Percentiles rank a stretch among this genome's conserved stretches.
These are phyloP conservation scores for Anseranas semipalmata DNA, from an alignment of 2,113 vertebrate species.

Conservation along the genomic window DNA sequence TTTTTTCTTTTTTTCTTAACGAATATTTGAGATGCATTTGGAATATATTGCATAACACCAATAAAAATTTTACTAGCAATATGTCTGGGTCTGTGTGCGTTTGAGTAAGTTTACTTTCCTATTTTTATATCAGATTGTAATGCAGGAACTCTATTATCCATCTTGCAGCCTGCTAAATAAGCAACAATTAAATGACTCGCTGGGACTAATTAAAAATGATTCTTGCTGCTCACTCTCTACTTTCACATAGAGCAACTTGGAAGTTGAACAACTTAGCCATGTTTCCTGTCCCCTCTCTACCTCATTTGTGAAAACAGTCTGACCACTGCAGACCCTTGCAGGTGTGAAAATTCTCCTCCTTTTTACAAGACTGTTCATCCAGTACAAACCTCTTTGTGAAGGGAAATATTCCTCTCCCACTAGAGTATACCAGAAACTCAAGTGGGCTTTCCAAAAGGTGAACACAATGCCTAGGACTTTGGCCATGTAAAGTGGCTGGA, in stretches of 20 bases:
- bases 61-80: conserved; percentile 17
- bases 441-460: background rate
- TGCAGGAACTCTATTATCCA: conserved; percentile 28
- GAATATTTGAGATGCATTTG: conserved; percentile 45
- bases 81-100: conserved; percentile 10
- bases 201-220: conserved; percentile 63
- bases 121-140: conserved; percentile 26
- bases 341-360: background rate
- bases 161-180: conserved; percentile 51
- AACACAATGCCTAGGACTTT: background rate
- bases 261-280: background rate
- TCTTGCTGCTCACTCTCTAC: conserved; percentile 15
- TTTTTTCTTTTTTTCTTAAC: background rate
- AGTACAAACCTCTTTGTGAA: background rate
- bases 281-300: background rate
- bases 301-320: background rate
- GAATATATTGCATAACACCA: conserved; percentile 14
- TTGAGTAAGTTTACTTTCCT: conserved; percentile 32
- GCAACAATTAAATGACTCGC: conserved; percentile 39
- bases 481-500: background rate
- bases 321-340: background rate
- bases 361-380: background rate
- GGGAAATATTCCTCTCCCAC: background rate
- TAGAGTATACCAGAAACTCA: background rate
- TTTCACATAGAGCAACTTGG: background rate